Conservation (phyloP, 2,797 vertebrate genomes). For the Moxostoma hubbsi region DNA sequence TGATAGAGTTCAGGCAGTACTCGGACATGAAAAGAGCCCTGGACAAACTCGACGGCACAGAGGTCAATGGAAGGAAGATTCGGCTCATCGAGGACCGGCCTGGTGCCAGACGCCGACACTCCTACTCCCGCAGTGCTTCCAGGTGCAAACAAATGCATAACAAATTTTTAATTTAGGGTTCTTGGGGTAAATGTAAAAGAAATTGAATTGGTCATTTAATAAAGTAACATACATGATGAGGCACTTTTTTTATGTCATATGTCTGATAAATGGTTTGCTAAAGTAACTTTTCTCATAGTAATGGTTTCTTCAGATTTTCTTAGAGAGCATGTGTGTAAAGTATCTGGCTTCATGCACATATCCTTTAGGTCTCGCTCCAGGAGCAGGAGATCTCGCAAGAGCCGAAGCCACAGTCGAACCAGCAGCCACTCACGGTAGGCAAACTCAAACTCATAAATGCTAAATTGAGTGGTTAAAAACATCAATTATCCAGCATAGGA, state of each 20-base stretch:
- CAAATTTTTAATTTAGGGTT: background rate
- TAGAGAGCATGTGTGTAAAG: background rate
- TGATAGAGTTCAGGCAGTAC: conserved; percentile 97
- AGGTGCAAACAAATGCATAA: conserved; percentile 72
- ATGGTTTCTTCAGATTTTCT: background rate
- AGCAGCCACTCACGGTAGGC: conserved; percentile 85
- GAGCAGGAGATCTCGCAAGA: conserved; percentile 92
- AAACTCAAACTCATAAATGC: background rate
- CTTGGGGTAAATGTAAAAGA: background rate
- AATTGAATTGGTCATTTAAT: too few relatives aligned
- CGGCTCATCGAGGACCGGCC: conserved; percentile 94
- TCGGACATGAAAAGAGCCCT: conserved; percentile 97
- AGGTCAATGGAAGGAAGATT: conserved; percentile 96
- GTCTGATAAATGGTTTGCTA: background rate
- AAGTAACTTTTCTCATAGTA: background rate
- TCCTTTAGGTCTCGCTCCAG: conserved; percentile 88
- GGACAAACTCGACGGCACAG: conserved; percentile 95
- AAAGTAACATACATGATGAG: background rate
- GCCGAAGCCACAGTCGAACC: conserved; percentile 89
- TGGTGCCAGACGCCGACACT: conserved; percentile 86
- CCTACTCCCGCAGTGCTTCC: conserved; percentile 93
- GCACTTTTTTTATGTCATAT: background rate
- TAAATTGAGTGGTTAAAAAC: background rate
- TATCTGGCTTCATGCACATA: background rate
- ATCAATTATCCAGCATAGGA: background rate